Evolutionary conservation across 2,113 vertebrate species (phyloP), one percentile per base, ranked within the genome.

Genomic region (Motacilla tschutschensis): DNA sequence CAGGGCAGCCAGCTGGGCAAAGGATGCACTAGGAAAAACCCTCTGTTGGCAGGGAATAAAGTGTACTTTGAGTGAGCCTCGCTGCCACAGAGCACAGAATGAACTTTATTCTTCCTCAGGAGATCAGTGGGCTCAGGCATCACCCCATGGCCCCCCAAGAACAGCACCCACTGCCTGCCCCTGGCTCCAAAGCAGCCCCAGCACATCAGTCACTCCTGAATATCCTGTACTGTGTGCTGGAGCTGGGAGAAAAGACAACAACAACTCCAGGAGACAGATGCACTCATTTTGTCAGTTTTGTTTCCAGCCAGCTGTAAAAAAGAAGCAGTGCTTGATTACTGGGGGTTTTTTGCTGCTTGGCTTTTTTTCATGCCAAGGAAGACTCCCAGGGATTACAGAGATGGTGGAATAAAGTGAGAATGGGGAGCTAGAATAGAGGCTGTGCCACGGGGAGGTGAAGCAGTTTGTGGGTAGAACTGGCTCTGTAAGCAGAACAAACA

Each of bases 241-340:
- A 79, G 4, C 93, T 25, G 41, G 35, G 36, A 47, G 83, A 44
- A 16, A 15, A 66, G 89, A 58, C 64, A 78, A n/a, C 44, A 58
- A 38, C 77, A 60, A 31, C 65, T 67, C 17, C 50, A 48, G 71
- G 4, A 91, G 84, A 60, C 90, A 63, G 66, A 83, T 60, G 85
- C 75, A 28, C 88, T 93, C 55, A 7, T 83, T 91, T 87, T 79
- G 64, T 87, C 86, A 64, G 54, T 90, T 90, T 90, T 91, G 81
- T 90, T 93, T 83, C 71, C 59, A 77, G 6, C 24, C 86, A 90
- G 87, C 86, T 79, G 73, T 92, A 75, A 89, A 69, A 85, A 35
- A 91, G 83, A 76, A 87, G 85, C 87, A 59, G 36, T 50, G 79
- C 83, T 88, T 79, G 62, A 89, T 75, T 88, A 41, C 77, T 67